These are phyloP conservation scores for Serrognathus titanus DNA, from an alignment of 2,888 invertebrate species.

Conservation along the genomic window DNA sequence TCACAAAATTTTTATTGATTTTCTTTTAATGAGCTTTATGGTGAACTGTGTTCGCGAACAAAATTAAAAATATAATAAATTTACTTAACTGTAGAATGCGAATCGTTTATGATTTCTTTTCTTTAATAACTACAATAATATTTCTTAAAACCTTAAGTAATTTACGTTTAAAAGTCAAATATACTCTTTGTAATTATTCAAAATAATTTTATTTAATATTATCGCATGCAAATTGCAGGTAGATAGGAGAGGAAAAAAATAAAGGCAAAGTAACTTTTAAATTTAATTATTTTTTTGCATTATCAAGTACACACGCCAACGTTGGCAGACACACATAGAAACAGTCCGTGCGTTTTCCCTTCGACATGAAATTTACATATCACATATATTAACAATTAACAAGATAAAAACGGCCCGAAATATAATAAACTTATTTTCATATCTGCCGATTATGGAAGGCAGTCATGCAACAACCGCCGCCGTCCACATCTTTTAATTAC, in stretches of 20 bases:
- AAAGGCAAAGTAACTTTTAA: background rate
- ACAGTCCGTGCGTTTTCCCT: background rate
- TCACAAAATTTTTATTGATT: too few species aligned
- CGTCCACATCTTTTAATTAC: background rate
- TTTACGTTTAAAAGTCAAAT: too few species aligned
- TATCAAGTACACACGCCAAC: background rate
- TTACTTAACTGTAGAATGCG: too few species aligned
- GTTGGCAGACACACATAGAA: background rate
- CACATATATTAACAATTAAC: conserved; percentile 21
- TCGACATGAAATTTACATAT: background rate
- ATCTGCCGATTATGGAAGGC: background rate
- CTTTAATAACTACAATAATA: too few species aligned
- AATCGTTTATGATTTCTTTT: too few species aligned
- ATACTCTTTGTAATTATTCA: too few species aligned
- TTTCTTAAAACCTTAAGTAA: too few species aligned
- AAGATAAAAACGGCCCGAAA: background rate
- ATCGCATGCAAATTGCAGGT: too few species aligned
- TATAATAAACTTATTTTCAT: conserved; percentile 1
- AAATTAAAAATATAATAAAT: too few species aligned
- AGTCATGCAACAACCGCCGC: background rate
- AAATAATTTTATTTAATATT: too few species aligned
- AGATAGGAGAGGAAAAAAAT: background rate
- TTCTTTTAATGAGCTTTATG: too few species aligned
- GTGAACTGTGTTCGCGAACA: too few species aligned
- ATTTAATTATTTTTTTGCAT: background rate